Evolutionary conservation across 2,113 vertebrate species (phyloP).

Genomic region (Echinops telfairi): DNA sequence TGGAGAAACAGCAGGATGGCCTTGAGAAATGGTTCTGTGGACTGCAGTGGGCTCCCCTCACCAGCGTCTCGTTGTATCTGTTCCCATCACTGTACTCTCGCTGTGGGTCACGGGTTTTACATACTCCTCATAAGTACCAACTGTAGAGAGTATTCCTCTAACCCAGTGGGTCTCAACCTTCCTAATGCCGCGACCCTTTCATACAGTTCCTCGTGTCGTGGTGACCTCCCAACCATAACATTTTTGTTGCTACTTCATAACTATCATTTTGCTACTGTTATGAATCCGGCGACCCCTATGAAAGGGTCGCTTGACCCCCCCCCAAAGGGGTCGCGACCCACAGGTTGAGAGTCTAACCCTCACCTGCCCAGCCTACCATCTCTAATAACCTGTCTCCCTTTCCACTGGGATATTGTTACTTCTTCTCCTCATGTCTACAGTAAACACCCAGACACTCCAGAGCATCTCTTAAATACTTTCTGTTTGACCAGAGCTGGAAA

Average conservation of each 20-base stretch:
- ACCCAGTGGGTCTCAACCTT: too few species aligned
- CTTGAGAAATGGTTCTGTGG: background rate
- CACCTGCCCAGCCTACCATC: accelerated
- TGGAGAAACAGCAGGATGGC: background rate
- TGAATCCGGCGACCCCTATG: too few species aligned
- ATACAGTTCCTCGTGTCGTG: too few species aligned
- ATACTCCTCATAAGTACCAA: background rate
- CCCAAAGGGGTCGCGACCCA: too few species aligned
- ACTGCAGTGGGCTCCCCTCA: too few species aligned
- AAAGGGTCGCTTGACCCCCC: too few species aligned
- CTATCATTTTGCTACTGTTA: too few species aligned
- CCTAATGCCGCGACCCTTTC: too few species aligned
- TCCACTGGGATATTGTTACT: background rate
- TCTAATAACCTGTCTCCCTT: background rate
- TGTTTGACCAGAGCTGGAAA: background rate
- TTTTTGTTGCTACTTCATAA: too few species aligned
- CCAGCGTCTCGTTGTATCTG: background rate
- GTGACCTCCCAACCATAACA: too few species aligned
- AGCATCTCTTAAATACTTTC: background rate
- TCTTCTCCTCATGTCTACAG: background rate
- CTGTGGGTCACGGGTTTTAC: background rate
- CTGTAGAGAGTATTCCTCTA: background rate
- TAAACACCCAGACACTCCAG: background rate
- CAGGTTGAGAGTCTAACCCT: too few species aligned
- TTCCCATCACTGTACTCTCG: background rate